Evolutionary conservation across 1,140 invertebrate genomes (phyloP).

Genomic region (Caenorhabditis briggsae): DNA sequence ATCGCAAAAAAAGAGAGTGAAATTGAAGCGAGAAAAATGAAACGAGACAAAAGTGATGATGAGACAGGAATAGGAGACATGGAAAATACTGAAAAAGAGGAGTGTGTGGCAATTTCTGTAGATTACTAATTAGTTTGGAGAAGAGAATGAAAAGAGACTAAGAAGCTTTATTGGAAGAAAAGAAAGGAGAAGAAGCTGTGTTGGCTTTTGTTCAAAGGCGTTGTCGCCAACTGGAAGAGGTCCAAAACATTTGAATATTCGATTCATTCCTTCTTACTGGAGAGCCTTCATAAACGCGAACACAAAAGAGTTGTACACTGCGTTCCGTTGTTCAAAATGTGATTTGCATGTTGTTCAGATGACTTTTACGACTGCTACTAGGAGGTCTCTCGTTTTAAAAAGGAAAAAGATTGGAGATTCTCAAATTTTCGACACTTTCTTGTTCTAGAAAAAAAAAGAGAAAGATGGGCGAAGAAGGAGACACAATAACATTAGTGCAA

Average conservation of each 20-base stretch:
- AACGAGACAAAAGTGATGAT: neutral
- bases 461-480: neutral
- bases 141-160: slow-evolving; percentile 14
- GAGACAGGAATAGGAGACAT: too few species aligned
- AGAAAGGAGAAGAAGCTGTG: neutral
- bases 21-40: neutral
- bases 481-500: slow-evolving; percentile 55
- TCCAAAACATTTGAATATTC: slow-evolving; percentile 47
- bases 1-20: neutral
- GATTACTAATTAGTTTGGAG: slow-evolving; percentile 54
- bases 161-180: slow-evolving; percentile 29
- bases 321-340: slow-evolving; percentile 13
- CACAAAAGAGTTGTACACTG: neutral
- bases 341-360: slow-evolving; percentile 26
- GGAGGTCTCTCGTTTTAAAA: neutral
- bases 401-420: slow-evolving; percentile 19
- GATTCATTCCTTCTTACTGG: slow-evolving; percentile 6
- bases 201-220: neutral
- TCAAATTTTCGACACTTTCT: slow-evolving; percentile 2
- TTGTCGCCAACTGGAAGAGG: slow-evolving; percentile 10
- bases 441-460: neutral
- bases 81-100: slow-evolving; percentile 18
- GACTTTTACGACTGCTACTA: neutral
- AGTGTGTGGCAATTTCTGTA: slow-evolving; percentile 43
- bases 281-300: neutral